Percentiles rank a stretch among this genome's conserved stretches.
Evolutionary conservation across 2,113 vertebrate species (phyloP).

Genomic region (Arizona elegans): DNA sequence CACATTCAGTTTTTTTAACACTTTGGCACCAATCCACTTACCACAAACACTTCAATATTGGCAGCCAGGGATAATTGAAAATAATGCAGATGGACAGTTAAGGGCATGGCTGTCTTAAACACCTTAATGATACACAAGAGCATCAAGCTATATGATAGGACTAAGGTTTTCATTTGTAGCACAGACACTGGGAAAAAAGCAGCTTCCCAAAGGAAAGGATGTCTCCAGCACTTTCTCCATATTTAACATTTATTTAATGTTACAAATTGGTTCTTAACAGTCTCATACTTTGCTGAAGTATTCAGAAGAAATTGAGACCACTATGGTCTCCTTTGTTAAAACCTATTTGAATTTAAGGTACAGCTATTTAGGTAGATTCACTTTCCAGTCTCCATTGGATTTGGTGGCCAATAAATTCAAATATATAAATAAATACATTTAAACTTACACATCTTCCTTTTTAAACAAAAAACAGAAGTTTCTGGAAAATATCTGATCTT

Average conservation of each 20-base stretch:
- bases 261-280: background rate
- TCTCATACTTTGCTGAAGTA: background rate
- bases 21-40: slow-evolving; percentile 14
- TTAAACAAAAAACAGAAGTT: background rate
- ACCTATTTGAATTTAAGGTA: background rate
- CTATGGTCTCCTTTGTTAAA: background rate
- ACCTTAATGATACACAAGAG: background rate
- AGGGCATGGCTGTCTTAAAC: background rate
- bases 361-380: background rate
- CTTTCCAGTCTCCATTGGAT: background rate
- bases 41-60: background rate
- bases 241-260: background rate
- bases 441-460: background rate
- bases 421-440: background rate
- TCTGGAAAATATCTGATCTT: background rate
- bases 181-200: background rate
- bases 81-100: background rate
- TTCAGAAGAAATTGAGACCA: background rate
- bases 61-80: slow-evolving; percentile 13
- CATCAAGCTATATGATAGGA: background rate
- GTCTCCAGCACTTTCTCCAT: too few relatives aligned
- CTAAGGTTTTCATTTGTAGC: background rate
- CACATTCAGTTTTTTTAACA: background rate
- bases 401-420: background rate
- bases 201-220: background rate